Evolutionary conservation across 2,113 vertebrate species (phyloP).

Genomic region (Eubucco bourcierii): DNA sequence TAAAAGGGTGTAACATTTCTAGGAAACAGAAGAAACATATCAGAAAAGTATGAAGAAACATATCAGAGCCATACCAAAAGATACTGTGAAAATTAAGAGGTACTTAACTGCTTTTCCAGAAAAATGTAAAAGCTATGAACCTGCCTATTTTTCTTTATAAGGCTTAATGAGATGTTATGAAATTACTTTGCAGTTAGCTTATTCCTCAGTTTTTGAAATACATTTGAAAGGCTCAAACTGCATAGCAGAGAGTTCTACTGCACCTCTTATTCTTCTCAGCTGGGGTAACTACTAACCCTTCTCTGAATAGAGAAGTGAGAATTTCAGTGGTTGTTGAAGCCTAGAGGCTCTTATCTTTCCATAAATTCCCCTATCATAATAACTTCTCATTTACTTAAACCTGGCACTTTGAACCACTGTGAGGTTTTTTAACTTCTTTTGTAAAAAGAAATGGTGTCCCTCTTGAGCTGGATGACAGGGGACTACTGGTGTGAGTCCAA

Average conservation of each 20-base stretch:
- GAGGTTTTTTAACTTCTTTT: neutral
- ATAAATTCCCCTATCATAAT: neutral
- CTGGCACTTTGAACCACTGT: neutral
- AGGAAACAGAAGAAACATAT: neutral
- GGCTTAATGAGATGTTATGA: conserved; percentile 64
- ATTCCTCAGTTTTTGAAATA: conserved; percentile 50
- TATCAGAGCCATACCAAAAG: neutral
- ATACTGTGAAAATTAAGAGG: neutral
- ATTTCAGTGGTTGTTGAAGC: conserved; percentile 2
- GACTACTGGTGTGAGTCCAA: too few species aligned
- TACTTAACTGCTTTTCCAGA: neutral
- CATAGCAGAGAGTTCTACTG: conserved; percentile 32
- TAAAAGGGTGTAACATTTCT: neutral
- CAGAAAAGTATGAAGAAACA: neutral
- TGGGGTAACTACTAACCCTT: neutral
- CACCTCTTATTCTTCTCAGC: conserved; percentile 12
- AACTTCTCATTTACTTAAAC: neutral
- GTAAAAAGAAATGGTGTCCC: too few species aligned
- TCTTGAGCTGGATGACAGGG: too few species aligned
- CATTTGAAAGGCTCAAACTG: conserved; percentile 16
- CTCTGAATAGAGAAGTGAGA: neutral
- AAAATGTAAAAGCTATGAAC: neutral
- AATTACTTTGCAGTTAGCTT: conserved; percentile 45
- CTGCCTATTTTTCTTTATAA: neutral
- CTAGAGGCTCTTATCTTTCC: neutral